Evolutionary conservation across 2,888 invertebrate genomes (phyloP).

Genomic region (Malacosoma neustria): DNA sequence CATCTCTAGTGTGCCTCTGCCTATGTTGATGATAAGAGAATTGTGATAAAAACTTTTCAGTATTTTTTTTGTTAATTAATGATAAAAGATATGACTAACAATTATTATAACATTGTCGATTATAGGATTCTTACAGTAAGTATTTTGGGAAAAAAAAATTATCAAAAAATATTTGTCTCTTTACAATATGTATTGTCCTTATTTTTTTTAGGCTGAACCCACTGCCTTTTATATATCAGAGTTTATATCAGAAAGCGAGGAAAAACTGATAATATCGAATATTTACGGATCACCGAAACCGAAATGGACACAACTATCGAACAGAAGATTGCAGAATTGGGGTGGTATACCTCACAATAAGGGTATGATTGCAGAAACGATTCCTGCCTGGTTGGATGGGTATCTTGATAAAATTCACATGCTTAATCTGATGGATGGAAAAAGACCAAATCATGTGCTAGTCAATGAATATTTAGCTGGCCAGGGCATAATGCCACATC

Average conservation of each 20-base stretch:
- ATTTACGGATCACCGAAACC: conserved; percentile 90
- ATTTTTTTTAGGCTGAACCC: conserved; percentile 67
- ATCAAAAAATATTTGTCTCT: too few relatives aligned
- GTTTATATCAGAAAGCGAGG: conserved; percentile 85
- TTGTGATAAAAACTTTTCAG: too few relatives aligned
- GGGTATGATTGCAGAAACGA: conserved; percentile 93
- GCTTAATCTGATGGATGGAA: conserved; percentile 81
- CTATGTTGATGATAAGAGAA: too few relatives aligned
- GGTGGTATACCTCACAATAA: conserved; percentile 95
- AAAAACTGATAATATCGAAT: conserved; percentile 79
- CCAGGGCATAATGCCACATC: conserved; percentile 98
- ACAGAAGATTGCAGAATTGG: conserved; percentile 97
- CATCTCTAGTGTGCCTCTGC: too few relatives aligned
- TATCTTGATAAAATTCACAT: conserved; percentile 82
- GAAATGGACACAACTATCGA: conserved; percentile 95
- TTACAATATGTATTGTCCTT: too few relatives aligned
- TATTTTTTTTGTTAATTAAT: too few relatives aligned
- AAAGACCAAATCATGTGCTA: conserved; percentile 92
- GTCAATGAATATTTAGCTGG: conserved; percentile 95
- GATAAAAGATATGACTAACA: background rate
- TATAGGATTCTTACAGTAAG: background rate
- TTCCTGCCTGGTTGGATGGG: conserved; percentile 88
- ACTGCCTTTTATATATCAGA: conserved; percentile 88
- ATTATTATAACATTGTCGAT: background rate
- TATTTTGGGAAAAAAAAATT: too few relatives aligned